phyloP scores from a whole-genome alignment of 92 coral and sea anemone species.

The Parazoanthus atlanticus region DNA sequence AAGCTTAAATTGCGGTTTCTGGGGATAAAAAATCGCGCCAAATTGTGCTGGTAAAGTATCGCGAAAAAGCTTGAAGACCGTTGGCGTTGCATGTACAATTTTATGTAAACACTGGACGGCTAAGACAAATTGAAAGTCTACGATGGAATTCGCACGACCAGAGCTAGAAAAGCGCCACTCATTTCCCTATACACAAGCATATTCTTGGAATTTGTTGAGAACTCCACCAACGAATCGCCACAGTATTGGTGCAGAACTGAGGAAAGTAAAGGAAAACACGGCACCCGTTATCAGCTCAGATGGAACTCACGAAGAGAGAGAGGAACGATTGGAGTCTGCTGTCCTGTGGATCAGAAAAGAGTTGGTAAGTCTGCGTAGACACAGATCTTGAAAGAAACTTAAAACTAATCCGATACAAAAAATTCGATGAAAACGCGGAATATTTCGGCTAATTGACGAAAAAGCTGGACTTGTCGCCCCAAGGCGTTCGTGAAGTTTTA shows the following conservation, averaged over 20 bases:
- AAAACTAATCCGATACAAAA: no score
- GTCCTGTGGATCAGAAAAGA: conserved; percentile 90
- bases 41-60: background rate
- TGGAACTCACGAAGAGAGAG: conserved; percentile 87
- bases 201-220: conserved; percentile 71
- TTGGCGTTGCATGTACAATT: background rate
- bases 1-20: background rate
- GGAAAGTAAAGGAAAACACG: conserved; percentile 33
- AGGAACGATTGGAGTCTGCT: conserved; percentile 84
- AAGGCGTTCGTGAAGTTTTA: background rate
- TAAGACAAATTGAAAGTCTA: conserved; percentile 15
- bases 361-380: conserved; percentile 64
- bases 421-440: background rate
- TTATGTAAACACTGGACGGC: conserved; percentile 8
- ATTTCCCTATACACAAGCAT: conserved; percentile 72
- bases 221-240: conserved; percentile 35
- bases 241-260: conserved; percentile 47
- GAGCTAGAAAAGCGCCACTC: conserved; percentile 74
- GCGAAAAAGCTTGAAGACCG: background rate
- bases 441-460: no score
- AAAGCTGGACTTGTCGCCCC: background rate
- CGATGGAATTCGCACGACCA: conserved; percentile 49
- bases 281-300: conserved; percentile 78
- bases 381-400: background rate
- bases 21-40: background rate